Conservation (phyloP, 1,140 invertebrate species). For the Trichonephila clavata region DNA sequence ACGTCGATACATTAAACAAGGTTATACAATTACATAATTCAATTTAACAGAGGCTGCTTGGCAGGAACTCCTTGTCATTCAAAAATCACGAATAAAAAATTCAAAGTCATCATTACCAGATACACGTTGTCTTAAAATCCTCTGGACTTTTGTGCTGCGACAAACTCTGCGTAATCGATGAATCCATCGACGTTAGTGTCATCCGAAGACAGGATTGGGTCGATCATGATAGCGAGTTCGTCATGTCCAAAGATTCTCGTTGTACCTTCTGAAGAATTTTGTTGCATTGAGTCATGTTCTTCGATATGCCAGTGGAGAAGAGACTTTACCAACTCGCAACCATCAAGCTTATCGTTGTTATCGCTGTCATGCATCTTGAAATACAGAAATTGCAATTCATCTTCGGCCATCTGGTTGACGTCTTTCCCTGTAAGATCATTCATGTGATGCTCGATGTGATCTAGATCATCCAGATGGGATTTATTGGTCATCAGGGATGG, state of each 20-base stretch:
- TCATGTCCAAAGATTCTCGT: conserved; percentile 94
- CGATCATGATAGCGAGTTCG: conserved; percentile 93
- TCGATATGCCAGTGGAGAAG: conserved; percentile 80
- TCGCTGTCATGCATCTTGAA: conserved; percentile 98
- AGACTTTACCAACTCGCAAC: conserved; percentile 95
- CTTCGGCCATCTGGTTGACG: conserved; percentile 96
- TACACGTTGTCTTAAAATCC: conserved; percentile 64
- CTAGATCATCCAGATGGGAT: neutral
- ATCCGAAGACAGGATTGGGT: conserved; percentile 95
- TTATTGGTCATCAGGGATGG: neutral
- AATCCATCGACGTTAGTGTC: conserved; percentile 94
- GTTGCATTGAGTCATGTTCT: conserved; percentile 67
- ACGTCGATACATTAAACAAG: too few relatives aligned
- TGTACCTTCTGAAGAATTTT: conserved; percentile 54
- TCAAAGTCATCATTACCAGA: neutral
- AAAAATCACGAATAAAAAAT: neutral
- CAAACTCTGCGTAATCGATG: conserved; percentile 97
- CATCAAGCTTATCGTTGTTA: conserved; percentile 96
- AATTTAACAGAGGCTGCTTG: neutral
- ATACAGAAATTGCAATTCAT: conserved; percentile 97
- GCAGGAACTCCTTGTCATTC: neutral
- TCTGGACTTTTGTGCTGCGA: conserved; percentile 86
- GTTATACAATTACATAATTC: neutral
- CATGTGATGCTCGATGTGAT: conserved; percentile 74
- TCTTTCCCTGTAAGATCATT: conserved; percentile 81